Evolutionary conservation across 2,888 invertebrate species (phyloP), one percentile per base, ranked within the genome.

Genomic region (Danaus chrysippus): DNA sequence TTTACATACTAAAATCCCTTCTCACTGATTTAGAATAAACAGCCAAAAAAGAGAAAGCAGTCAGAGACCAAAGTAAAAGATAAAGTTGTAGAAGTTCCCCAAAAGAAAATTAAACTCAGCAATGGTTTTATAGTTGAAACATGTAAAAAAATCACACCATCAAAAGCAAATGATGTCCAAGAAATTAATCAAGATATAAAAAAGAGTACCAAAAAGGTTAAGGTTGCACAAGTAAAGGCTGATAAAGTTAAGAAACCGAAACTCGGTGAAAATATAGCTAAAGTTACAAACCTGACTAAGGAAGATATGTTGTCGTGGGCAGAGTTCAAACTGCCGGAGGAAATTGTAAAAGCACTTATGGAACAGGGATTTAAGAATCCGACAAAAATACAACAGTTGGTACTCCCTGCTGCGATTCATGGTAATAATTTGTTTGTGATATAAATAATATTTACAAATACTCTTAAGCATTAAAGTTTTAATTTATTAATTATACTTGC

Each of bases 301-400:
- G 89, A 90, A 68, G 90, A 92, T 71, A 87, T 92, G 85, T 76
- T 92, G 70, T 91, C 92, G 0, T 96, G 96, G 96, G 92, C 91
- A 9, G 92, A 92, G 57, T 91, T 94, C 62, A 94, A 94, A 71
- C 93, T 98, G 11, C 95, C 95, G 0, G 87, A 92, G 3, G 81
- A 92, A 2, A 92, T 99, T 61, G 78, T 97, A 43, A 92, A 92
- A 73, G 96, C 96, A 0, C 81, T 99, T 0, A 90, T 93, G 12
- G 96, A 96, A 64, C 91, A 94, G 70, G 94, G 94, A 0, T 98
- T 98, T 81, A 89, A 89, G 49, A 88, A 93, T 19, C 99, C 99
- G 0, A 99, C 99, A 0, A 93, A 94, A 72, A 99, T 99, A 76
- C 99, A 99, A 82, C 90, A 93, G 17, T 77, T 95, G 64, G 93